A percentile compares a stretch with the other conserved stretches of the same genome.
Conservation (phyloP, 2,113 vertebrate genomes). For the Rhynchopsitta pachyrhyncha region DNA sequence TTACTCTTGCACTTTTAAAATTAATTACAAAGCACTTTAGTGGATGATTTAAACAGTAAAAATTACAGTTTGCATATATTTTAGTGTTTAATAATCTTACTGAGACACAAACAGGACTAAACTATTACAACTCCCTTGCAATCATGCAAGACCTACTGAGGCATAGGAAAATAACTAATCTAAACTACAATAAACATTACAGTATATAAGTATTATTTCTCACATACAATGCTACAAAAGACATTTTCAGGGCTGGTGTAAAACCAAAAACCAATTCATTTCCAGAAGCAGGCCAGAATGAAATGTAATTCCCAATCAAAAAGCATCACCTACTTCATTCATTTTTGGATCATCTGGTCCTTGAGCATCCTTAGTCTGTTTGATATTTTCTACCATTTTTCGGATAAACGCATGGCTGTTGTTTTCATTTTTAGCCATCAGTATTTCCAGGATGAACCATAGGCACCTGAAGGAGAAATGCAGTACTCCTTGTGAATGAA, state of each 20-base stretch:
- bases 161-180: not conserved
- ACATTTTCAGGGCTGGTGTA: not conserved
- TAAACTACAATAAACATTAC: not conserved
- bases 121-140: not conserved
- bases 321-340: constrained; percentile 86
- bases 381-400: constrained; percentile 99
- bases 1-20: not conserved
- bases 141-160: not conserved
- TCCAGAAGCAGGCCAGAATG: not conserved
- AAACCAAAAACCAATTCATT: not conserved
- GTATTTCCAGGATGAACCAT: constrained; percentile 97
- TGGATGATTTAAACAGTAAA: not conserved
- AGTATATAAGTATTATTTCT: not conserved
- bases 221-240: not conserved
- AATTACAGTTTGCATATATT: not conserved
- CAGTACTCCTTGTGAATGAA: not conserved
- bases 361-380: constrained; percentile 98
- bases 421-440: constrained; percentile 99
- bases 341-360: constrained; percentile 90
- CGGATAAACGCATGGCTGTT: constrained; percentile 98
- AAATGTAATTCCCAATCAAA: not conserved
- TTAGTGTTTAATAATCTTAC: not conserved
- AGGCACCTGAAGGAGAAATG: constrained; percentile 81
- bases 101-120: not conserved
- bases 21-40: not conserved